phyloP scores from a whole-genome alignment of 2,888 invertebrate species.

The Antheraea yamamai region DNA sequence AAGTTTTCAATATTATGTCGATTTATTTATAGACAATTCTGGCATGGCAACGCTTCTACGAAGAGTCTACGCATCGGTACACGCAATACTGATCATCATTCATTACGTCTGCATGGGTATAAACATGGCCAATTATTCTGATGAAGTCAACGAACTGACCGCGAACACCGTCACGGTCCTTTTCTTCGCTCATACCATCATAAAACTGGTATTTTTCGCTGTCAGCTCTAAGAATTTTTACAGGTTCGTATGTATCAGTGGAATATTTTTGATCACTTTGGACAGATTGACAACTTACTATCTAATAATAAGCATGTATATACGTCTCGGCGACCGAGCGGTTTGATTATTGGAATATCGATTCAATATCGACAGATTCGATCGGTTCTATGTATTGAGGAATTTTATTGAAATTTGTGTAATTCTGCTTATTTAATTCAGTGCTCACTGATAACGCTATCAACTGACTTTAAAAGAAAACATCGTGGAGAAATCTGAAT shows the following conservation, averaged over 20 bases:
- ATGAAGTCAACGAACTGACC: constrained; percentile 87
- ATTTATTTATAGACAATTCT: constrained; percentile 52
- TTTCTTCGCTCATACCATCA: constrained; percentile 89
- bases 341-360: no score
- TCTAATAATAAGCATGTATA: no score
- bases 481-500: no score
- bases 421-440: no score
- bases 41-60: constrained; percentile 81
- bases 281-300: no score
- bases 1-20: no score
- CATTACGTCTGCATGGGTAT: constrained; percentile 84
- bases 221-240: constrained; percentile 88
- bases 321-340: no score
- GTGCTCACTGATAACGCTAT: no score
- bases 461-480: no score
- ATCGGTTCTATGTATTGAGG: no score
- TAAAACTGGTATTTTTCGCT: constrained; percentile 89
- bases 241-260: constrained; percentile 71
- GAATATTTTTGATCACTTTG: neutral
- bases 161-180: constrained; percentile 92
- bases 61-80: constrained; percentile 82
- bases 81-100: constrained; percentile 83
- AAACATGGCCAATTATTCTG: constrained; percentile 87
- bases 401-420: no score
- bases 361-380: no score